phyloP scores from a whole-genome alignment of 2,888 invertebrate genomes.

The Liodrosophila aerea region DNA sequence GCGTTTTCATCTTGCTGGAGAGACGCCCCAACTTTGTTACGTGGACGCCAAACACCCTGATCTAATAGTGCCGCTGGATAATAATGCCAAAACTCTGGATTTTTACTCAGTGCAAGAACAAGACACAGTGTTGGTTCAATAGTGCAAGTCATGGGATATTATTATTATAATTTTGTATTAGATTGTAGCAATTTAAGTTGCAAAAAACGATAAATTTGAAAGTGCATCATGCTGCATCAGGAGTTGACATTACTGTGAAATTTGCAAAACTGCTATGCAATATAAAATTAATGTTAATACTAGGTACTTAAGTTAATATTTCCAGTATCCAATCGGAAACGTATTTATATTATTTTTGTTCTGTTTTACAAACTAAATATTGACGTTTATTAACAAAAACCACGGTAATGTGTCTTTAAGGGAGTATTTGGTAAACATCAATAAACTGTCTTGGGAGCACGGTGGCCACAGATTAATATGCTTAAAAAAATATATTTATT shows the following conservation, averaged over 20 bases:
- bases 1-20: constrained; percentile 85
- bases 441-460: too few relatives aligned
- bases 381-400: too few relatives aligned
- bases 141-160: constrained; percentile 16
- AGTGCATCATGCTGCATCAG: constrained; percentile 20
- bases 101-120: constrained; percentile 93
- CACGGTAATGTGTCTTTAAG: too few relatives aligned
- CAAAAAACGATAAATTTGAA: constrained; percentile 9
- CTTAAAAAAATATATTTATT: too few relatives aligned
- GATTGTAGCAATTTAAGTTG: constrained; percentile 51
- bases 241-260: constrained; percentile 20
- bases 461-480: too few relatives aligned
- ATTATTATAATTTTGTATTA: constrained; percentile 33
- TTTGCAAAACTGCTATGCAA: constrained; percentile 22
- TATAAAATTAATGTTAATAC: constrained; percentile 51
- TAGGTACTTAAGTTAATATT: constrained; percentile 50
- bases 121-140: constrained; percentile 89
- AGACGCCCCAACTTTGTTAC: constrained; percentile 81
- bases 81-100: constrained; percentile 90
- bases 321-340: constrained; percentile 16
- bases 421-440: too few relatives aligned
- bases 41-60: constrained; percentile 85
- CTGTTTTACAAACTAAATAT: constrained; percentile 41
- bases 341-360: constrained; percentile 40
- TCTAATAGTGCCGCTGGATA: constrained; percentile 89